Evolutionary conservation across 2,113 vertebrate species (phyloP).

Genomic region (Oceanites oceanicus): DNA sequence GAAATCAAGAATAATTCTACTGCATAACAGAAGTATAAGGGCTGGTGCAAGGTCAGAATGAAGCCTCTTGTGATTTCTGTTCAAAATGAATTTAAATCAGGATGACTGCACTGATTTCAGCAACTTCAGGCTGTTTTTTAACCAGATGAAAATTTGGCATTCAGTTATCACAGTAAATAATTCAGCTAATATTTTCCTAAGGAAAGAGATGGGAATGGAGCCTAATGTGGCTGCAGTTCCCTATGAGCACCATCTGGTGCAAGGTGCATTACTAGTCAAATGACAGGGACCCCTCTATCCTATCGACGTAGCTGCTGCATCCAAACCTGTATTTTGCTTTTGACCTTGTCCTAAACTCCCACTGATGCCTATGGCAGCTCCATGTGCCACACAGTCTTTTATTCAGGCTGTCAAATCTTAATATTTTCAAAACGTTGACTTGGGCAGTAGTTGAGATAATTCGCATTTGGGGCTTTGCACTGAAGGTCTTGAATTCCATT

Average conservation of each 20-base stretch:
- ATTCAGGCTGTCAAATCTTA: background rate
- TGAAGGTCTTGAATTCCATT: slow-evolving; percentile 30
- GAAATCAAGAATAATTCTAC: slow-evolving; percentile 59
- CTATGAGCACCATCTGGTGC: background rate
- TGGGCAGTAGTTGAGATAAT: background rate
- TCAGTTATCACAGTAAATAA: background rate
- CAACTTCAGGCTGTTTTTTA: slow-evolving; percentile 4
- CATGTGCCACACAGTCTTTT: background rate
- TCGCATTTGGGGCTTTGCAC: background rate
- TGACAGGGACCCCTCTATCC: background rate
- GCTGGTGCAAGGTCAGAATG: slow-evolving; percentile 56
- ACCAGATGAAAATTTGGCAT: slow-evolving; percentile 3
- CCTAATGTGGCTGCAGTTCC: background rate
- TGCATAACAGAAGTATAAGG: slow-evolving; percentile 45
- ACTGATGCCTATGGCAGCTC: background rate
- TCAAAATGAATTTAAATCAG: slow-evolving; percentile 63
- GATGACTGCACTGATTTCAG: slow-evolving; percentile 55
- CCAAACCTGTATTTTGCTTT: background rate
- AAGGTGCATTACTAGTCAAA: background rate
- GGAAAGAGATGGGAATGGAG: background rate
- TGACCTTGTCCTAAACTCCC: slow-evolving; percentile 24
- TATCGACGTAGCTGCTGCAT: background rate
- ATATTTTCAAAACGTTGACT: background rate
- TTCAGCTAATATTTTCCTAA: slow-evolving; percentile 1
- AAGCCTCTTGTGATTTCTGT: slow-evolving; percentile 59